phyloP scores from a whole-genome alignment of 2,797 vertebrate species.

The Clarias pachynema region DNA sequence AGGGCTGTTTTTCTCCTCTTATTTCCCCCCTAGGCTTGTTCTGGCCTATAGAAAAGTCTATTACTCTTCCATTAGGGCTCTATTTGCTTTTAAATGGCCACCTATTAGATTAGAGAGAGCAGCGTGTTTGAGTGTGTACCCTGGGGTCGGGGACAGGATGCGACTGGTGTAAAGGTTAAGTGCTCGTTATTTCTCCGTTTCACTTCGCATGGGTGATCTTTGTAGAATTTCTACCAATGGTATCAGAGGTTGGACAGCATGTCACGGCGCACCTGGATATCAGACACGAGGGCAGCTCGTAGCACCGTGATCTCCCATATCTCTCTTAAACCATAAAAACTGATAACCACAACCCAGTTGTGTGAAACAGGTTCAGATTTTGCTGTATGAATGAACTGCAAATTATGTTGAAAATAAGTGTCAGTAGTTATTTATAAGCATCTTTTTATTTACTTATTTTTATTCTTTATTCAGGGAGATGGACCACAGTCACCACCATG shows the following conservation, averaged over 20 bases:
- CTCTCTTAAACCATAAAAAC: neutral
- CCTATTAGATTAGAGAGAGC: conserved; percentile 52
- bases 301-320: neutral
- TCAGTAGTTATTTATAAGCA: neutral
- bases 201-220: neutral
- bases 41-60: conserved; percentile 44
- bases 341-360: neutral
- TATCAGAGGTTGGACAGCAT: neutral
- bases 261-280: neutral
- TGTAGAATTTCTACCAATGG: neutral
- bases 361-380: neutral
- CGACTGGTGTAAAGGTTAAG: conserved; percentile 40
- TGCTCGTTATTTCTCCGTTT: neutral
- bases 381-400: neutral
- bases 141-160: conserved; percentile 41
- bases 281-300: neutral
- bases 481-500: conserved; percentile 40
- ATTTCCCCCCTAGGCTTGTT: conserved; percentile 22
- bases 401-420: neutral
- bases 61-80: conserved; percentile 30
- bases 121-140: conserved; percentile 33
- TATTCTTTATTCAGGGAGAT: conserved; percentile 32
- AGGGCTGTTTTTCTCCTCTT: neutral
- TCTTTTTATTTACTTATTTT: neutral
- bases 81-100: conserved; percentile 32